Conservation (phyloP, 1,140 invertebrate species). For the Macrocentrus cingulum region DNA sequence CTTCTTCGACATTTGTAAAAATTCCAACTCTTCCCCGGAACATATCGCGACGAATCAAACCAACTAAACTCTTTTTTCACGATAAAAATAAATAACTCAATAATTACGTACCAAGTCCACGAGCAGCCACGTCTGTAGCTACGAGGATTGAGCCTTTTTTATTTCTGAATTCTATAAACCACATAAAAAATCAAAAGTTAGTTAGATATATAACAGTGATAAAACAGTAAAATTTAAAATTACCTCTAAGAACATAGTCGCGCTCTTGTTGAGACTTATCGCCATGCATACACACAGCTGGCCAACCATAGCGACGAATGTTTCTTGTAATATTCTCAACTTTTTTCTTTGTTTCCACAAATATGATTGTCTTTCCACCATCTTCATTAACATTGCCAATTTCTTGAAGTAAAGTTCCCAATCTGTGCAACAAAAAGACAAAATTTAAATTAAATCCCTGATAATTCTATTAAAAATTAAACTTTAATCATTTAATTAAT, state of each 20-base stretch:
- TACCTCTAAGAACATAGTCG: conserved; percentile 89
- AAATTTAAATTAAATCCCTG: too few relatives aligned
- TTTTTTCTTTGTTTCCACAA: conserved; percentile 96
- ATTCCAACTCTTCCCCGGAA: not conserved
- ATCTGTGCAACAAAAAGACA: conserved; percentile 57
- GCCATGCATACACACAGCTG: conserved; percentile 92
- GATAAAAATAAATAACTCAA: conserved; percentile 2
- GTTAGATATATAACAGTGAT: conserved; percentile 14
- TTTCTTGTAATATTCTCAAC: conserved; percentile 90
- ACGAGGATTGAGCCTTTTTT: conserved; percentile 91
- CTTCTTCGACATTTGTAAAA: conserved; percentile 26
- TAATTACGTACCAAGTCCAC: conserved; percentile 87
- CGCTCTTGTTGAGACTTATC: conserved; percentile 97
- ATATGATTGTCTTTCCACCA: conserved; percentile 92
- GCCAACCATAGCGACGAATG: conserved; percentile 89
- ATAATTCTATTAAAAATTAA: not conserved
- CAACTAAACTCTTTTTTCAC: not conserved
- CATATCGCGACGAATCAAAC: conserved; percentile 1
- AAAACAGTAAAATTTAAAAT: not conserved
- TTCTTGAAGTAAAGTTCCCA: conserved; percentile 84
- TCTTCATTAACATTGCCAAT: conserved; percentile 84
- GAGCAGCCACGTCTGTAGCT: conserved; percentile 97
- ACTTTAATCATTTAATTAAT: conserved; percentile 16
- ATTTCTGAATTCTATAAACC: conserved; percentile 84
- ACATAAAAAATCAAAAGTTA: conserved; percentile 24